These are phyloP conservation scores for Enteromius argenteus DNA, from an alignment of 2,797 vertebrate genomes.

Conservation along the genomic window DNA sequence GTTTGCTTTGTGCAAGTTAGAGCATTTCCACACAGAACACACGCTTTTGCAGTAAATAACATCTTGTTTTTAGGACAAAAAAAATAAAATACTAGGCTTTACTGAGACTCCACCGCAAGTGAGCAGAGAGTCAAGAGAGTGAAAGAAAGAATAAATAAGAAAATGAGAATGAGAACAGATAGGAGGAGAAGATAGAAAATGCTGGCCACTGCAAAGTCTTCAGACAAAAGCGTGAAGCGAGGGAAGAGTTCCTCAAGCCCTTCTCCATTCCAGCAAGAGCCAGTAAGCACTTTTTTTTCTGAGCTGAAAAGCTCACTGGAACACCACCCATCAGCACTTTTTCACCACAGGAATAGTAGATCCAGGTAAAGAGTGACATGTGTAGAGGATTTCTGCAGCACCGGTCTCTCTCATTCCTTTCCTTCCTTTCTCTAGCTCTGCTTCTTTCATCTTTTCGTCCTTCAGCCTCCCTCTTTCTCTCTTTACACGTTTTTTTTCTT, in stretches of 20 bases:
- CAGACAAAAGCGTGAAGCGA: conserved; percentile 76
- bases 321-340: conserved; percentile 83
- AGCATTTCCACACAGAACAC: neutral
- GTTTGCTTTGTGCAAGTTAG: neutral
- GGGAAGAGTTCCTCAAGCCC: conserved; percentile 81
- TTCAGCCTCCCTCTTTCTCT: conserved; percentile 69
- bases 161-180: conserved; percentile 75
- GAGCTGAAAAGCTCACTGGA: conserved; percentile 77
- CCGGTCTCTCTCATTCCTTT: conserved; percentile 36
- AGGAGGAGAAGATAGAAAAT: conserved; percentile 77
- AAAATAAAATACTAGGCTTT: neutral
- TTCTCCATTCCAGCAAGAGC: conserved; percentile 79
- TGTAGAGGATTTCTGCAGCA: conserved; percentile 75
- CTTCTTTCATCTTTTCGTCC: conserved; percentile 57
- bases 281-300: conserved; percentile 84
- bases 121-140: conserved; percentile 65
- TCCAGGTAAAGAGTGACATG: conserved; percentile 77
- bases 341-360: conserved; percentile 75
- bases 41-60: neutral
- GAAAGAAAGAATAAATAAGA: conserved; percentile 77
- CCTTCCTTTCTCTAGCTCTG: conserved; percentile 57
- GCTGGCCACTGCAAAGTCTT: conserved; percentile 85
- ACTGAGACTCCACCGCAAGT: neutral
- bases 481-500: conserved; percentile 53
- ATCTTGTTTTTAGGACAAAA: neutral